Evolutionary conservation across 37 sponge, comb jelly and placozoan species (phyloP).

Genomic region (Eunapius fragilis): DNA sequence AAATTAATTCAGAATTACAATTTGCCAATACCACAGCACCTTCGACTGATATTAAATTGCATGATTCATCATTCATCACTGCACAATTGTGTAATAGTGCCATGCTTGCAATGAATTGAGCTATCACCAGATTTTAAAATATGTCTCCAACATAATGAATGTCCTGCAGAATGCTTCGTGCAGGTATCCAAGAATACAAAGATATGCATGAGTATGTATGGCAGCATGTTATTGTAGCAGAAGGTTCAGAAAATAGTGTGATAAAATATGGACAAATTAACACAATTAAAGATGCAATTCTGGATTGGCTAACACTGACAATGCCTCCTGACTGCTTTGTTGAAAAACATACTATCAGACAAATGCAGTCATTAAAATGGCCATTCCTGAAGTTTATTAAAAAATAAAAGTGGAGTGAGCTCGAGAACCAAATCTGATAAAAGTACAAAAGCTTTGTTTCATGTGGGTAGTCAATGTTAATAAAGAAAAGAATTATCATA

Average conservation of each 20-base stretch:
- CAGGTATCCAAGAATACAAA: conserved; percentile 36
- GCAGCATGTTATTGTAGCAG: conserved; percentile 51
- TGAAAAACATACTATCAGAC: conserved; percentile 17
- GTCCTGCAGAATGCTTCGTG: conserved; percentile 44
- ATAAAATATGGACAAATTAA: neutral
- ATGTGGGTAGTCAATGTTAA: conserved; percentile 27
- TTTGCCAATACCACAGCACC: too few species aligned
- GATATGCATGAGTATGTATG: conserved; percentile 54
- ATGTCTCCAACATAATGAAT: conserved; percentile 42
- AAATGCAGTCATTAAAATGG: neutral
- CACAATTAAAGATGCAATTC: conserved; percentile 16
- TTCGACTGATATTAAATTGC: too few species aligned
- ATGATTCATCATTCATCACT: too few species aligned
- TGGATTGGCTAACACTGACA: conserved; percentile 9
- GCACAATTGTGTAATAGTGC: conserved; percentile 6
- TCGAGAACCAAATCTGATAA: neutral
- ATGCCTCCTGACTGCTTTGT: conserved; percentile 12
- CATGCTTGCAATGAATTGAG: conserved; percentile 41
- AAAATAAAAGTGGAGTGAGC: conserved; percentile 32
- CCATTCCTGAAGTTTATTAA: conserved; percentile 3
- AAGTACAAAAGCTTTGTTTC: conserved; percentile 17
- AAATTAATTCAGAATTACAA: too few species aligned
- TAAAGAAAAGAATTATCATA: neutral
- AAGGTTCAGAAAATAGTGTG: conserved; percentile 44
- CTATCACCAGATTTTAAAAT: conserved; percentile 32